Evolutionary conservation across 1,140 invertebrate genomes (phyloP).

Genomic region (Globodera ellingtonae): DNA sequence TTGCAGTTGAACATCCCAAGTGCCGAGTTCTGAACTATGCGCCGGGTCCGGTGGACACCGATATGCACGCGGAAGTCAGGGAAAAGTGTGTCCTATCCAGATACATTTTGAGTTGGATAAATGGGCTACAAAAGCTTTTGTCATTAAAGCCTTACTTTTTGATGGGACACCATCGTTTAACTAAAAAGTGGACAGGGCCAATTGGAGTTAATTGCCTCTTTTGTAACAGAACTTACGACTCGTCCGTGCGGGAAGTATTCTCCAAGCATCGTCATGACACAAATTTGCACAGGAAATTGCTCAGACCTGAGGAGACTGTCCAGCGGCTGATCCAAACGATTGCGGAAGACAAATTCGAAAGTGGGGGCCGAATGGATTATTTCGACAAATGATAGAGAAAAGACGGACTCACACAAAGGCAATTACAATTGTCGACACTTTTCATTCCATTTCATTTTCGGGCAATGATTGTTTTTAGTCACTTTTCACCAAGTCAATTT

Average conservation of each 20-base stretch:
- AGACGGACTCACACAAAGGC: background rate
- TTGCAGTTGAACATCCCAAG: constrained; percentile 79
- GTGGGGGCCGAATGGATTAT: constrained; percentile 84
- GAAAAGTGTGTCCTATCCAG: constrained; percentile 61
- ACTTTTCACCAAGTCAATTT: too few relatives aligned
- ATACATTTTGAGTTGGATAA: too few relatives aligned
- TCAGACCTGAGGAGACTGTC: constrained; percentile 79
- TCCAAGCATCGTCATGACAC: background rate
- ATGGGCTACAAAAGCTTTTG: too few relatives aligned
- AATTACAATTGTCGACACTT: too few relatives aligned
- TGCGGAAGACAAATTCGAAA: constrained; percentile 75
- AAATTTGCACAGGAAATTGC: constrained; percentile 69
- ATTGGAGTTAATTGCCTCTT: constrained; percentile 48
- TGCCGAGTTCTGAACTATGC: constrained; percentile 85
- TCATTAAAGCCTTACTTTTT: too few relatives aligned
- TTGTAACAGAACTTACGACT: constrained; percentile 70
- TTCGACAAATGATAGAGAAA: constrained; percentile 71
- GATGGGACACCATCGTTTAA: background rate
- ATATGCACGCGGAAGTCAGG: constrained; percentile 78
- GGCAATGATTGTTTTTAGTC: too few relatives aligned
- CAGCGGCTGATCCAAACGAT: constrained; percentile 76
- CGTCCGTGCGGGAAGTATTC: constrained; percentile 45
- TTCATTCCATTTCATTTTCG: too few relatives aligned
- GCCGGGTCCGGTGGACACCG: constrained; percentile 87
- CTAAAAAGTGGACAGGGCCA: background rate